Percentiles rank a stretch among this genome's conserved stretches.
Conservation (phyloP, 2,888 invertebrate species). For the Metallyticus violacea region DNA sequence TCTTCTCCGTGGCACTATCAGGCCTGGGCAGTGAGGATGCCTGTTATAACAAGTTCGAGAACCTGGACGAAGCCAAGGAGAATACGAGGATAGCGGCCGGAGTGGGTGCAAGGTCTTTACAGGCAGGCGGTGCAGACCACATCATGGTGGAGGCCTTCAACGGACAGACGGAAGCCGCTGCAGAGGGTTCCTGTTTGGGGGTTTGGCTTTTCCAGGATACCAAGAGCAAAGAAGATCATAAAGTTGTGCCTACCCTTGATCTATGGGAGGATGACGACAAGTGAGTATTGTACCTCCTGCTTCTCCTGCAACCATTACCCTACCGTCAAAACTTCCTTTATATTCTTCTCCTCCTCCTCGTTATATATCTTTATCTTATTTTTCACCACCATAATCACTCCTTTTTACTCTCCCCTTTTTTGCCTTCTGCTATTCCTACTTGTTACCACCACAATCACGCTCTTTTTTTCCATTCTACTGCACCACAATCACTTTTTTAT, state of each 20-base stretch:
- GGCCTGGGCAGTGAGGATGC: conserved; percentile 42
- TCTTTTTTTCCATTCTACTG: too few relatives aligned
- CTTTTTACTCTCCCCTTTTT: too few relatives aligned
- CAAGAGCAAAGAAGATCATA: conserved; percentile 48
- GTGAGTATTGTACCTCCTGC: background rate
- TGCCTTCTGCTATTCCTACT: too few relatives aligned
- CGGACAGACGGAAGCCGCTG: conserved; percentile 43
- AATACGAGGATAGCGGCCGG: conserved; percentile 46
- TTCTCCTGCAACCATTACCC: too few relatives aligned
- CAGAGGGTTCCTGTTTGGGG: conserved; percentile 48
- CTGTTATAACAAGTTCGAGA: conserved; percentile 44
- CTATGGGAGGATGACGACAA: conserved; percentile 38
- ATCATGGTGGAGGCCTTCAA: background rate
- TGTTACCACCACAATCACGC: too few relatives aligned
- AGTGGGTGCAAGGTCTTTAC: conserved; percentile 45
- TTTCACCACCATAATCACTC: too few relatives aligned
- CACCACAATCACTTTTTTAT: too few relatives aligned
- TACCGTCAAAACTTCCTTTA: too few relatives aligned
- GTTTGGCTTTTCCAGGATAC: conserved; percentile 47
- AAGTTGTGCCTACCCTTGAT: conserved; percentile 44
- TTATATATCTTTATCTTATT: too few relatives aligned
- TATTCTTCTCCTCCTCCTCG: too few relatives aligned
- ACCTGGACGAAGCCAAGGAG: conserved; percentile 45
- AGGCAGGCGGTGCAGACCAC: background rate
- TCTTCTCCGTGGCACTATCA: conserved; percentile 49